phyloP scores from a whole-genome alignment of 2,113 vertebrate species.

The Eleginops maclovinus region DNA sequence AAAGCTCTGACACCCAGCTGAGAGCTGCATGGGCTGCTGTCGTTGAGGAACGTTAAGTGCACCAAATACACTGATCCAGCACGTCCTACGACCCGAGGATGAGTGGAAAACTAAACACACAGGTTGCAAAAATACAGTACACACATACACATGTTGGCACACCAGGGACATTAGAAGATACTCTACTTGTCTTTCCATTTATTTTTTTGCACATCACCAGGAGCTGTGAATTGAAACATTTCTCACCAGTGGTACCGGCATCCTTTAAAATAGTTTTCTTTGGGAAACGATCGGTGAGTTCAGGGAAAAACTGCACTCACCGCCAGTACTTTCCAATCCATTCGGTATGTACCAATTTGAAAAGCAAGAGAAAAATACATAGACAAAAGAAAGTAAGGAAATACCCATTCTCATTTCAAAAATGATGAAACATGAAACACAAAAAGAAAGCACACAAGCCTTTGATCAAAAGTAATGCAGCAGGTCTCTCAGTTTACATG shows the following conservation, averaged over 20 bases:
- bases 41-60: slow-evolving; percentile 49
- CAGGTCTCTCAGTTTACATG: not conserved
- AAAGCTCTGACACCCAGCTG: slow-evolving; percentile 46
- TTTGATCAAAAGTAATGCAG: slow-evolving; percentile 11
- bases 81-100: slow-evolving; percentile 13
- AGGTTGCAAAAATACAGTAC: not conserved
- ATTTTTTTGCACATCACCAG: slow-evolving; percentile 54
- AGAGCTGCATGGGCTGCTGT: slow-evolving; percentile 25
- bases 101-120: slow-evolving; percentile 19
- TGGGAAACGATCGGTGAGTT: slow-evolving; percentile 13
- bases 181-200: slow-evolving; percentile 43
- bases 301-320: not conserved
- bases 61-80: slow-evolving; percentile 9
- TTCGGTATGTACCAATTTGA: slow-evolving; percentile 2
- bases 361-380: not conserved
- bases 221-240: slow-evolving; percentile 75
- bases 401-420: not conserved
- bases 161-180: slow-evolving; percentile 24
- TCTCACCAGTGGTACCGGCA: slow-evolving; percentile 22
- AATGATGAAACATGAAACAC: not conserved
- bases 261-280: slow-evolving; percentile 25
- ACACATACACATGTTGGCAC: slow-evolving; percentile 5
- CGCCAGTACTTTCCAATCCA: not conserved
- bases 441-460: not conserved
- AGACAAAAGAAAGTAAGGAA: not conserved